Evolutionary conservation across 2,888 invertebrate species (phyloP).

Genomic region (Celastrina argiolus): DNA sequence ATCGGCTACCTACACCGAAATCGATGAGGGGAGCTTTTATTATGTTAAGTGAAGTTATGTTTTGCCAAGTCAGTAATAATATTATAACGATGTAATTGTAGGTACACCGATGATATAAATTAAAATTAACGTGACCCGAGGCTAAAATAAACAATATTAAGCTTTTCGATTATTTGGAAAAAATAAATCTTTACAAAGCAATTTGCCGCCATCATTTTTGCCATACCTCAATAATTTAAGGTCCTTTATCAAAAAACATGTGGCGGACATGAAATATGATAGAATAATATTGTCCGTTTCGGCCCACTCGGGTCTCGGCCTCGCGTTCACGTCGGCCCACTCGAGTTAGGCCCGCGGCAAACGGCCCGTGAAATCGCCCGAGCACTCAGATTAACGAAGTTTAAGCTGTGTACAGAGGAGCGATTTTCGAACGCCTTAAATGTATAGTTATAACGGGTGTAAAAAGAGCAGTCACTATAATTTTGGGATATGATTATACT

Average conservation of each 20-base stretch:
- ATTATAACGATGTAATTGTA: no score
- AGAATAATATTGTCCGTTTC: not conserved
- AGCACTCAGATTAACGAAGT: not conserved
- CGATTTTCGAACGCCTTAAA: not conserved
- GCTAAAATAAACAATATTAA: not conserved
- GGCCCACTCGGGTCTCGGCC: not conserved
- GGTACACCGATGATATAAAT: no score
- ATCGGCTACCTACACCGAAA: no score
- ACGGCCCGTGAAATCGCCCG: conserved; percentile 13
- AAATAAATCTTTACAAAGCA: not conserved
- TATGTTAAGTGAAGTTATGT: no score
- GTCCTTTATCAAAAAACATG: not conserved
- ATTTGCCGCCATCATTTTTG: conserved; percentile 4
- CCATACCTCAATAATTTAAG: not conserved
- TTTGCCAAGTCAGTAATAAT: no score
- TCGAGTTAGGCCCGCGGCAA: not conserved
- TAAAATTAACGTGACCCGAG: not conserved
- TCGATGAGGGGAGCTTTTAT: no score
- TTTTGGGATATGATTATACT: no score
- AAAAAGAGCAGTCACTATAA: no score
- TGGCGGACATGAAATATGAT: not conserved
- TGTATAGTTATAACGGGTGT: no score
- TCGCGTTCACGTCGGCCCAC: not conserved
- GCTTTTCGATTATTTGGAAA: not conserved
- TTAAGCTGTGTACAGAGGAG: not conserved